Base-by-base conservation (phyloP, 1,140 invertebrate species). In the Lasioglossum baleicum region DNA sequence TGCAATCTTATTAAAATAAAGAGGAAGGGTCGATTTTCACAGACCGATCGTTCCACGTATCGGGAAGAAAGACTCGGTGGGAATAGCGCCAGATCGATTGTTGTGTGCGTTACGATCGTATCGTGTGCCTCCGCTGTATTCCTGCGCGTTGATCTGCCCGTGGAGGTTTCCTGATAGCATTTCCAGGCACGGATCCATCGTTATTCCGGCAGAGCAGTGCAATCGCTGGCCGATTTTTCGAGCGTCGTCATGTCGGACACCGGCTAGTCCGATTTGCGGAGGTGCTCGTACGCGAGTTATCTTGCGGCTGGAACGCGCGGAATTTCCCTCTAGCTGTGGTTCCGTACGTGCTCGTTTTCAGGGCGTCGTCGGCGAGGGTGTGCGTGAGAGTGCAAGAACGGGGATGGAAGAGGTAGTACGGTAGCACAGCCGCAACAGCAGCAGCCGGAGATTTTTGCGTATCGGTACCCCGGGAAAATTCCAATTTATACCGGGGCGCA, bases 171-270 rank as follows among this genome's bases (percentile, higher is more conserved):
- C 22, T 8, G 58, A 60, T 60, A 60, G 7, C 76, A 44, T 79
- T 74, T 67, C 69, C 81, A 65, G 61, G 66, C 51, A 22, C 35
- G 72, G 73, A 72, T 77, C 17, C 71, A 22, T 48, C 48, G 82
- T 72, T 63, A 76, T 83, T 61, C 68, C 76, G 61, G 20, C 56
- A 35, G 44, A 64, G 35, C 17, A 13, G 31, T n/a, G 65, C 77
- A 65, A 77, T 81, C 82, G 64, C 44, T 44, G 44, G 31, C 63
- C 68, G 69, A 77, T 85, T 77, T 81, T 79, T 85, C 70, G 60
- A 53, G 51, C 15, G 15, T 20, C 20, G 20, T n/a, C 71, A 61
- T 60, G 76, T 67, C 61, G 22, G 51, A 67, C 51, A 58, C 69
- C 53, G 67, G 35, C 65, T 73, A 63, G 69, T 20, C 20, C 64